Percentiles rank a stretch among this genome's conserved stretches.
Conservation (phyloP, 2,113 vertebrate species). For the Nymphicus hollandicus region DNA sequence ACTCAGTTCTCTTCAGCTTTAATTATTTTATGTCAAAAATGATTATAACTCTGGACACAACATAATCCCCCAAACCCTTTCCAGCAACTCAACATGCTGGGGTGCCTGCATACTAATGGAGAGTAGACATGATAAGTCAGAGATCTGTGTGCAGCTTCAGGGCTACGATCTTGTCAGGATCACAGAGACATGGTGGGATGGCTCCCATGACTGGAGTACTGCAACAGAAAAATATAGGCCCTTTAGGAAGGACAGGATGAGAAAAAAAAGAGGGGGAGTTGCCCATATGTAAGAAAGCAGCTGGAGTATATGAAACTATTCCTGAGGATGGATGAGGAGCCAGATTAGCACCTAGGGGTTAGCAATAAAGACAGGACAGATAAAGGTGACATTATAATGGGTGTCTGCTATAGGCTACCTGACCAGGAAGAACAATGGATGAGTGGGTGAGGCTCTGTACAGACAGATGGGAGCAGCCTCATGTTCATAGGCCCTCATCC, state of each 20-base stretch:
- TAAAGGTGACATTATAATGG: not conserved
- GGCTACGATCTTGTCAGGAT: not conserved
- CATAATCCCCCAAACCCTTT: not conserved
- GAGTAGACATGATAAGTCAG: not conserved
- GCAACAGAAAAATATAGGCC: not conserved
- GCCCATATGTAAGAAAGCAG: not conserved
- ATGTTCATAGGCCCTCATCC: not conserved
- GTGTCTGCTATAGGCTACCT: not conserved
- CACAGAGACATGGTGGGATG: rapidly evolving
- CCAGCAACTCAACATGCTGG: not conserved
- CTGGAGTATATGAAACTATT: not conserved
- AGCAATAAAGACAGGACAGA: not conserved
- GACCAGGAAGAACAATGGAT: not conserved
- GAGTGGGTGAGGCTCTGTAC: not conserved
- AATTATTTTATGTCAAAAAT: not conserved
- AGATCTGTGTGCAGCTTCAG: not conserved
- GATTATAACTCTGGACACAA: not conserved
- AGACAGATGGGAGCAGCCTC: not conserved
- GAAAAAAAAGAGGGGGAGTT: not conserved
- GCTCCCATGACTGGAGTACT: not conserved
- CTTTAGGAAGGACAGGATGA: not conserved
- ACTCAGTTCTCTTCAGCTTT: not conserved
- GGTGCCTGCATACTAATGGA: not conserved
- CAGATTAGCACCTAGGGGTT: not conserved
- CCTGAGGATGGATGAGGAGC: not conserved